Conservation (phyloP, 2,888 invertebrate genomes). For the Cabera pusaria region DNA sequence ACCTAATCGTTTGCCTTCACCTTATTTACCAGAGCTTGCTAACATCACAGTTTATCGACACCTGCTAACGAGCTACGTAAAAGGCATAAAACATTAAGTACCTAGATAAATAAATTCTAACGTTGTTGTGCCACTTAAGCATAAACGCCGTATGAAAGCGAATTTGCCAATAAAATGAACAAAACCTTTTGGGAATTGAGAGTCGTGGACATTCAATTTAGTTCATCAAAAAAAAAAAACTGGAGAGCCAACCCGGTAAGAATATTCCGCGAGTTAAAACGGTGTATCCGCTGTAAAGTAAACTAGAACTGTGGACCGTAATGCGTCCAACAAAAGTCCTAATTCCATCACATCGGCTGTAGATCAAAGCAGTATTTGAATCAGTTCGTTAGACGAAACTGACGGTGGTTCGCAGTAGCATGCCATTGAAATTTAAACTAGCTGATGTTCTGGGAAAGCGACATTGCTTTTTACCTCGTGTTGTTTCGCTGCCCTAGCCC, state of each 20-base stretch:
- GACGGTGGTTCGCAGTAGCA: constrained; percentile 68
- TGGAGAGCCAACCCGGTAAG: constrained; percentile 14
- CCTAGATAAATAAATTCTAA: not conserved
- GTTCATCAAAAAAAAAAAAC: constrained; percentile 27
- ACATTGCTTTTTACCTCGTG: constrained; percentile 48
- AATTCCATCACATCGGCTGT: constrained; percentile 14
- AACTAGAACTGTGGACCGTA: constrained; percentile 6
- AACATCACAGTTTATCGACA: constrained; percentile 36
- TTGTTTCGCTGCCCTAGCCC: constrained; percentile 56
- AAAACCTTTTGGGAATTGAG: constrained; percentile 5
- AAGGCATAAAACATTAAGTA: constrained; percentile 9
- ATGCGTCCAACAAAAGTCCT: constrained; percentile 1
- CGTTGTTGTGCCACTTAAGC: not conserved
- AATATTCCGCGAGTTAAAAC: constrained; percentile 9
- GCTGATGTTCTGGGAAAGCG: constrained; percentile 64
- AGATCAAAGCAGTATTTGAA: constrained; percentile 75
- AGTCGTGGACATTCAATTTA: constrained; percentile 16
- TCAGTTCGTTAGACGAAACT: constrained; percentile 75
- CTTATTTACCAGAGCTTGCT: constrained; percentile 43
- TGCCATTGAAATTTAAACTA: constrained; percentile 80
- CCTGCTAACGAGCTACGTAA: constrained; percentile 6
- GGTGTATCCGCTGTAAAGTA: not conserved
- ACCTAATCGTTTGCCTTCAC: constrained; percentile 58
- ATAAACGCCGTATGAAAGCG: constrained; percentile 15
- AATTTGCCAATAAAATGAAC: constrained; percentile 12